phyloP scores from a whole-genome alignment of 2,888 invertebrate genomes.

The Trissolcus brochymenae region DNA sequence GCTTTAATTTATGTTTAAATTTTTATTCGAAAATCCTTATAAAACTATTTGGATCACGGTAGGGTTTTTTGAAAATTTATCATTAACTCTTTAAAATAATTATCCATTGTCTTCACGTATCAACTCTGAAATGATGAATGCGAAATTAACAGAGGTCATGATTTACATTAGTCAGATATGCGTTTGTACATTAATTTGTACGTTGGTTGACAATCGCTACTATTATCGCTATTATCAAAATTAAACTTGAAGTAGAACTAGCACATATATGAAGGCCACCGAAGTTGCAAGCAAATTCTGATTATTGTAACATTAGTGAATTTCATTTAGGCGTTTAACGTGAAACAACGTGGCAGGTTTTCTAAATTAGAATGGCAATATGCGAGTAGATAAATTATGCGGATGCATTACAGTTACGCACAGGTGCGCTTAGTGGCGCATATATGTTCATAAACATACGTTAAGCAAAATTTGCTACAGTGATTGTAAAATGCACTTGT shows the following conservation, averaged over 20 bases:
- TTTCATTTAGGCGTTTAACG: slow-evolving; percentile 44
- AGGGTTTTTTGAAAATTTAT: too few species aligned
- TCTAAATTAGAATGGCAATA: slow-evolving; percentile 61
- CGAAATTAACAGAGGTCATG: neutral
- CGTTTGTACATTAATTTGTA: slow-evolving; percentile 15
- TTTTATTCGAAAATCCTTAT: too few species aligned
- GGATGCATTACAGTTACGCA: slow-evolving; percentile 54
- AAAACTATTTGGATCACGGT: too few species aligned
- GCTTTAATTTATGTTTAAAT: too few species aligned
- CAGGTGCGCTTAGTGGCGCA: slow-evolving; percentile 51
- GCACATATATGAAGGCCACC: slow-evolving; percentile 6
- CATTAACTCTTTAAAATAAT: too few species aligned
- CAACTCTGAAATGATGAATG: neutral
- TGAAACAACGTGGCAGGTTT: slow-evolving; percentile 49
- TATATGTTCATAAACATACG: slow-evolving; percentile 46
- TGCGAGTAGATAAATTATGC: slow-evolving; percentile 60
- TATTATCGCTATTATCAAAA: slow-evolving; percentile 24
- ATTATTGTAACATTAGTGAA: slow-evolving; percentile 53
- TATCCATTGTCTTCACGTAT: neutral
- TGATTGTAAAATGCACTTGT: slow-evolving; percentile 43
- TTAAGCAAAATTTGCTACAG: slow-evolving; percentile 41
- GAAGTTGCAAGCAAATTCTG: slow-evolving; percentile 31
- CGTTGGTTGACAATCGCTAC: slow-evolving; percentile 11
- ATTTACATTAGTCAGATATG: slow-evolving; percentile 28
- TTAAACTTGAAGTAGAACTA: slow-evolving; percentile 7